Evolutionary conservation across 2,888 invertebrate genomes (phyloP).

Genomic region (Trichogramma evanescens): DNA sequence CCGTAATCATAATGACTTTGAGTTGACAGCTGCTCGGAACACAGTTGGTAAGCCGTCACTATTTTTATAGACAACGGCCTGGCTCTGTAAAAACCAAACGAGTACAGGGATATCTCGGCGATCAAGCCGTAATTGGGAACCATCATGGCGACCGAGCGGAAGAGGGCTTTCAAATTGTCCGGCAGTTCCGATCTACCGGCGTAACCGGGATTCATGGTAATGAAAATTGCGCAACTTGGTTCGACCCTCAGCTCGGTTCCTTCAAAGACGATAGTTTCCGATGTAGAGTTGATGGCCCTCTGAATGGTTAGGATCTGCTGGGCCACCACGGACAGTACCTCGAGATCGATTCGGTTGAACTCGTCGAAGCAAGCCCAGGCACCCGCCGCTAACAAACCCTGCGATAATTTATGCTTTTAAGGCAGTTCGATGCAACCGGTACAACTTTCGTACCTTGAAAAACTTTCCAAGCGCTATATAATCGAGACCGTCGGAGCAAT

Average conservation of each 20-base stretch:
- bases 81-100: constrained; percentile 58
- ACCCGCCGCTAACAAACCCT: constrained; percentile 54
- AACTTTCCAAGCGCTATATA: constrained; percentile 60
- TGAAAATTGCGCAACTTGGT: constrained; percentile 55
- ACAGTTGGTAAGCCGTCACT: constrained; percentile 58
- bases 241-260: constrained; percentile 54
- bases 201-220: constrained; percentile 58
- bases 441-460: constrained; percentile 43
- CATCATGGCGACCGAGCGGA: constrained; percentile 60
- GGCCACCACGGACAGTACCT: constrained; percentile 58
- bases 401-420: neutral
- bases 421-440: constrained; percentile 45
- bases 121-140: constrained; percentile 59
- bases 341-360: constrained; percentile 57
- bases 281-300: constrained; percentile 50
- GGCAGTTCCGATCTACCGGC: constrained; percentile 56
- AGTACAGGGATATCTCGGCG: constrained; percentile 56
- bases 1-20: constrained; percentile 64
- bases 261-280: constrained; percentile 51
- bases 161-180: constrained; percentile 57
- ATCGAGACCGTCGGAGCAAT: constrained; percentile 62
- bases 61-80: constrained; percentile 58
- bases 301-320: constrained; percentile 58
- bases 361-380: constrained; percentile 60
- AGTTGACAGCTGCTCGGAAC: constrained; percentile 59